These are phyloP conservation scores for Apteryx mantelli DNA, from an alignment of 2,113 vertebrate genomes.

Conservation along the genomic window DNA sequence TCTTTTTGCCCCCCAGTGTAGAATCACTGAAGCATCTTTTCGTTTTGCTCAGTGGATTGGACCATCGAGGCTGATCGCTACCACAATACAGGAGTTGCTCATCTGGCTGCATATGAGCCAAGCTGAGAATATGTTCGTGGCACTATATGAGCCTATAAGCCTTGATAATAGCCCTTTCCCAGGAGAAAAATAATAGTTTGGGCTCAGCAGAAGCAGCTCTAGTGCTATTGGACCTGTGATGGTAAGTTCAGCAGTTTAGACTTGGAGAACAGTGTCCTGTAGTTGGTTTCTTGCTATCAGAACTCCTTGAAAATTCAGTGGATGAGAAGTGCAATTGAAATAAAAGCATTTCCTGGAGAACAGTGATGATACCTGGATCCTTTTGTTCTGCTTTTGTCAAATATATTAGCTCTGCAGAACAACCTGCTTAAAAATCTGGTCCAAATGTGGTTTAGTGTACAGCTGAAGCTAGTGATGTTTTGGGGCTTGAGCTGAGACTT, in stretches of 20 bases:
- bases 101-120: neutral
- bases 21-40: neutral
- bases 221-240: neutral
- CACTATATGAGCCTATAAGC: neutral
- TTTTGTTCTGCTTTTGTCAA: neutral
- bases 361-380: neutral
- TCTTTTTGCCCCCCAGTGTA: neutral
- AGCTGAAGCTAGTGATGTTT: neutral
- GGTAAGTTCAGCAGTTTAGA: neutral
- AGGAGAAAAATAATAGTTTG: neutral
- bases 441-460: neutral
- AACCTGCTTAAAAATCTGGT: neutral
- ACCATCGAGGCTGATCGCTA: rapidly evolving
- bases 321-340: neutral
- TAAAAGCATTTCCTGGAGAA: neutral
- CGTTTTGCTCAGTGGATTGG: neutral
- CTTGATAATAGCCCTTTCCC: neutral
- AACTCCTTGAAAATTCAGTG: neutral
- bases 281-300: neutral
- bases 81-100: neutral
- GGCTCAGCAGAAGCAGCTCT: neutral
- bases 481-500: neutral
- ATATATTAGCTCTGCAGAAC: neutral
- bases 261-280: neutral
- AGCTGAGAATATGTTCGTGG: neutral